These are phyloP conservation scores for Morbakka virulenta DNA, from an alignment of 30 jellyfish, hydroid and myxozoan species.

Conservation along the genomic window DNA sequence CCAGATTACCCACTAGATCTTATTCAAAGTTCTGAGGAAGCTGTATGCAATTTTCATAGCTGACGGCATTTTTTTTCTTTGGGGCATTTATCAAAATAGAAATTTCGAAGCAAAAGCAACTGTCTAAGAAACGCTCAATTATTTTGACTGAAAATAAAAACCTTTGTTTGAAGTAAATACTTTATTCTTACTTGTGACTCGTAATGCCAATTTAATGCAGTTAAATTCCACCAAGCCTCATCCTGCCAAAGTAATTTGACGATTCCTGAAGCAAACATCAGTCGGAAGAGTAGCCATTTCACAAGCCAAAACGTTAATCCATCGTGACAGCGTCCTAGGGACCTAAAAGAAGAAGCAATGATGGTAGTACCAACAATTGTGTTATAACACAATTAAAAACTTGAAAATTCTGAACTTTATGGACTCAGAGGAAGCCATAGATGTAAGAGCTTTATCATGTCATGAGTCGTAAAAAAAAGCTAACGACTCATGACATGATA, in stretches of 20 bases:
- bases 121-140: too few species aligned
- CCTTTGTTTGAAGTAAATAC: too few species aligned
- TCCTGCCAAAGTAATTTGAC: constrained; percentile 71
- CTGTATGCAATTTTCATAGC: too few species aligned
- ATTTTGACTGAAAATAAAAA: too few species aligned
- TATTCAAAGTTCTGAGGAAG: too few species aligned
- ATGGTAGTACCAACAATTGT: background rate
- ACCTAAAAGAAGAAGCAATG: background rate
- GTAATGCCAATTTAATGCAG: constrained; percentile 63
- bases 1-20: too few species aligned
- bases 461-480: background rate
- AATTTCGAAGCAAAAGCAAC: too few species aligned
- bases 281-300: constrained; percentile 62
- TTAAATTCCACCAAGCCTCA: constrained; percentile 67
- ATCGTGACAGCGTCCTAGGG: constrained; percentile 43
- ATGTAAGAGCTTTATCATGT: too few species aligned
- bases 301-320: constrained; percentile 47
- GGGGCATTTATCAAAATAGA: background rate
- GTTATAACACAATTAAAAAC: background rate
- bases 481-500: too few species aligned
- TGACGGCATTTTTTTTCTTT: too few species aligned
- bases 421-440: too few species aligned
- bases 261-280: constrained; percentile 62
- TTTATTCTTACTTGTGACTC: constrained; percentile 56
- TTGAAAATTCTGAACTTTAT: too few species aligned